phyloP scores from a whole-genome alignment of 2,888 invertebrate genomes.

The Phorcus lineatus region DNA sequence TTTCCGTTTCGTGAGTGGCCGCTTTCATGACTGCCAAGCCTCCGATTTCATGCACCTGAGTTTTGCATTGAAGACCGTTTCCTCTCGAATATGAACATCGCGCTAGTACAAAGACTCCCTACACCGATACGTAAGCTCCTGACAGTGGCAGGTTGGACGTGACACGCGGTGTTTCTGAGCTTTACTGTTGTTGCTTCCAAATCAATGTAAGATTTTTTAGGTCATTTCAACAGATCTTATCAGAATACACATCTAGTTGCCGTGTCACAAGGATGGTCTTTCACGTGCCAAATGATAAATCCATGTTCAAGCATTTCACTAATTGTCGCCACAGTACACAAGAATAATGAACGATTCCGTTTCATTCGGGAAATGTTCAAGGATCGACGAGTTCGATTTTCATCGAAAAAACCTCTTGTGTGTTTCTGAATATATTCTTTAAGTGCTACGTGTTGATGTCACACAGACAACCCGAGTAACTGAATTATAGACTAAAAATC shows the following conservation, averaged over 20 bases:
- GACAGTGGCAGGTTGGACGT: not conserved
- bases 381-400: not conserved
- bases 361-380: not conserved
- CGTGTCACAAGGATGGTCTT: not conserved
- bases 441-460: not conserved
- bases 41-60: not conserved
- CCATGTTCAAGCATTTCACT: not conserved
- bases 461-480: not conserved
- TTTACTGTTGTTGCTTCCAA: not conserved
- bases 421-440: not conserved
- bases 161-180: not conserved
- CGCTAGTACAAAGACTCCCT: not conserved
- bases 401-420: not conserved
- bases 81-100: not conserved
- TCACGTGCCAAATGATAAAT: constrained; percentile 5
- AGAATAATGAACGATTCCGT: not conserved
- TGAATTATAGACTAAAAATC: not conserved
- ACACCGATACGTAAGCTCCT: not conserved
- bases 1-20: constrained; percentile 6
- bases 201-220: not conserved
- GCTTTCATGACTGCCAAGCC: not conserved
- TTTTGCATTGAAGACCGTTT: not conserved
- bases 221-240: not conserved
- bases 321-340: not conserved
- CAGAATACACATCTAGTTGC: not conserved